These are phyloP conservation scores for Otis tarda DNA, from an alignment of 2,113 vertebrate genomes.

Conservation along the genomic window DNA sequence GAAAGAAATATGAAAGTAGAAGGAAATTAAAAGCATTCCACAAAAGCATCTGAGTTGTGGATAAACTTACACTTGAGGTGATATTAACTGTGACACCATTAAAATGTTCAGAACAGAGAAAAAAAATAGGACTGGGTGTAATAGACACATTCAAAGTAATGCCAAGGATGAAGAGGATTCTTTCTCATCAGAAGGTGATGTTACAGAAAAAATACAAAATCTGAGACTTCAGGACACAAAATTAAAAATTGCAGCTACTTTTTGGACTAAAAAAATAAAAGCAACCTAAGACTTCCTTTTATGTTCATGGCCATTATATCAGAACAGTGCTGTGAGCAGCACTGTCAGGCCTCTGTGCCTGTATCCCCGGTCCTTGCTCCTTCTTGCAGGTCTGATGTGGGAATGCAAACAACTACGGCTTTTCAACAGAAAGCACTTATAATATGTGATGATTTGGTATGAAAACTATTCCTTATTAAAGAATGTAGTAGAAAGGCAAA, in stretches of 20 bases:
- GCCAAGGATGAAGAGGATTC: not conserved
- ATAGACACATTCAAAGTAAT: not conserved
- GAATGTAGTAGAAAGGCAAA: not conserved
- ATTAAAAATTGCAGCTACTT: not conserved
- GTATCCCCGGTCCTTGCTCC: not conserved
- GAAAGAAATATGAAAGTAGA: not conserved
- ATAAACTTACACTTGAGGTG: not conserved
- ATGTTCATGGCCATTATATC: not conserved
- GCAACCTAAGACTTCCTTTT: not conserved
- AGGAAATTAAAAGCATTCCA: not conserved
- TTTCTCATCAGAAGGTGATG: not conserved
- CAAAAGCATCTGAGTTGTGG: not conserved
- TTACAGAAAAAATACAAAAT: not conserved
- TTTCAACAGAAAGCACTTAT: conserved; percentile 5
- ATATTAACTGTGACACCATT: not conserved
- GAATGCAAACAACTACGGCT: not conserved
- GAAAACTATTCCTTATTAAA: not conserved
- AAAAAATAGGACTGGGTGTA: not conserved
- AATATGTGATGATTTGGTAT: not conserved
- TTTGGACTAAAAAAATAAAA: not conserved
- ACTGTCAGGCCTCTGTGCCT: not conserved
- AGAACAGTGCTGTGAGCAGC: not conserved
- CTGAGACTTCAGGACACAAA: not conserved
- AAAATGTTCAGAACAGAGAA: not conserved
- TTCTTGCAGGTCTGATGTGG: not conserved